Evolutionary conservation across 1,140 invertebrate species (phyloP).

Genomic region (Magallana angulata): DNA sequence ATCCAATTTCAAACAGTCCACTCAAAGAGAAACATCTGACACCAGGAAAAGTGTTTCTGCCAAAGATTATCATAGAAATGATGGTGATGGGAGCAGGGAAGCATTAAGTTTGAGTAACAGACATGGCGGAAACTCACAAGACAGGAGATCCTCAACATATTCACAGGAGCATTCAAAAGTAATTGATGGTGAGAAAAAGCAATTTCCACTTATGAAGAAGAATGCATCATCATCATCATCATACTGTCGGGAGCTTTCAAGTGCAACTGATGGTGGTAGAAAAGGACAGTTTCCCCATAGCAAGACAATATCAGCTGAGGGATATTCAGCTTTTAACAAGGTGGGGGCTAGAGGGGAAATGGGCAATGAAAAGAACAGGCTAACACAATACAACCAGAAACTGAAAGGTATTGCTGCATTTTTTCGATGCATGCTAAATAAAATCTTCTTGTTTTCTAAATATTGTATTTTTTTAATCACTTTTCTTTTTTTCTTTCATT

Average conservation of each 20-base stretch:
- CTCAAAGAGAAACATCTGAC: background rate
- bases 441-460: background rate
- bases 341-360: background rate
- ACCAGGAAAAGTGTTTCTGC: background rate
- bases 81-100: background rate
- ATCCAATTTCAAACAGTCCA: background rate
- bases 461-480: background rate
- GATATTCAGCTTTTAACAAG: constrained; percentile 6
- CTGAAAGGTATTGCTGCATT: background rate
- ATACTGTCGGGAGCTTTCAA: background rate
- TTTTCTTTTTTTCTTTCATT: background rate
- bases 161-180: too few relatives aligned
- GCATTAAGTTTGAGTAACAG: too few relatives aligned
- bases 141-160: too few relatives aligned
- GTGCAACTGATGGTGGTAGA: background rate
- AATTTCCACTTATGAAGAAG: too few relatives aligned
- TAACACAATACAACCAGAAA: background rate
- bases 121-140: too few relatives aligned
- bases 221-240: too few relatives aligned
- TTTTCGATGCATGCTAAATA: background rate
- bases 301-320: background rate
- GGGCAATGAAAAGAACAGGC: background rate
- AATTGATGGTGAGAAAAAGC: too few relatives aligned
- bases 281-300: background rate
- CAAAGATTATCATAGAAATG: background rate